These are phyloP conservation scores for Venustoraphidia nigricollis DNA, from an alignment of 2,888 invertebrate genomes.

Conservation along the genomic window DNA sequence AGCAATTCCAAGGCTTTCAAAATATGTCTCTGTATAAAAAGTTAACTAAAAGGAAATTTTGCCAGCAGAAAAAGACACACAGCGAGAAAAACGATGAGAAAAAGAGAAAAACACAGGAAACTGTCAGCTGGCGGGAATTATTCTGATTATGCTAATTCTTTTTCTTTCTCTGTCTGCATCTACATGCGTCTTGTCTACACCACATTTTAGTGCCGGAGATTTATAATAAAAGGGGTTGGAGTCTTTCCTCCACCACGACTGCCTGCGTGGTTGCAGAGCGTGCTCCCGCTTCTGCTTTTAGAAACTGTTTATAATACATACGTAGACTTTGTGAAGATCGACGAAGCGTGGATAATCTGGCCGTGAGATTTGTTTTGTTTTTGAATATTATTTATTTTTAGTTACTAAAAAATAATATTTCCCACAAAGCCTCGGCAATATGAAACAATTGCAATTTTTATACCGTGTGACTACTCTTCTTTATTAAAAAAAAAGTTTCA, in stretches of 20 bases:
- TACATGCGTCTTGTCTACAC: conserved; percentile 23
- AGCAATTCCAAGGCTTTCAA: too few species aligned
- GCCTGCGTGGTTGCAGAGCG: background rate
- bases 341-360: too few species aligned
- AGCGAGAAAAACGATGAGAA: conserved; percentile 25
- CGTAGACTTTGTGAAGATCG: too few species aligned
- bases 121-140: conserved; percentile 46
- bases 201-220: conserved; percentile 21
- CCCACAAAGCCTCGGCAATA: too few species aligned
- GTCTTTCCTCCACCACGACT: conserved; percentile 9
- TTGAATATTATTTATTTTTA: too few species aligned
- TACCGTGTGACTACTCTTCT: too few species aligned
- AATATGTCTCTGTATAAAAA: background rate
- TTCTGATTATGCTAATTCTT: conserved; percentile 47
- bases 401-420: too few species aligned
- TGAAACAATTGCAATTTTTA: too few species aligned
- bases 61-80: conserved; percentile 12
- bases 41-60: conserved; percentile 3
- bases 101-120: conserved; percentile 38
- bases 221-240: conserved; percentile 17
- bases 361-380: too few species aligned
- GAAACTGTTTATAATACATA: too few species aligned
- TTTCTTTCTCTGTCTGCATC: conserved; percentile 27
- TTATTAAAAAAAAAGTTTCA: too few species aligned
- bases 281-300: too few species aligned